Evolutionary conservation across 2,888 invertebrate species (phyloP), one percentile per base, ranked within the genome.

Genomic region (Troglohyphantes excavatus): DNA sequence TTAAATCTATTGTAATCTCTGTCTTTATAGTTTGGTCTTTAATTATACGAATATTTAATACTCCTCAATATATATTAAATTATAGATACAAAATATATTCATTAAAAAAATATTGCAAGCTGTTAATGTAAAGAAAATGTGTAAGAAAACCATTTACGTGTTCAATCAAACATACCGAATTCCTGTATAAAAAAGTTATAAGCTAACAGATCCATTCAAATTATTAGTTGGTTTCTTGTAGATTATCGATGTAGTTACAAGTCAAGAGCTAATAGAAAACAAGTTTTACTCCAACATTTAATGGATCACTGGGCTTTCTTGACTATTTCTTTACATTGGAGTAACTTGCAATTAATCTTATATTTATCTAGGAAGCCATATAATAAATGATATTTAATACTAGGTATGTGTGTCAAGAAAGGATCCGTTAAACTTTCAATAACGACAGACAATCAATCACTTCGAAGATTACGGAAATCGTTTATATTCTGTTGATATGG

Each of bases 291-390:
- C 33, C 33, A 33, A 13, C n/a, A 13, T 53, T 53, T 53, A 53
- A 53, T 53, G n/a, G 53, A 53, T 53, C 53, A 53, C 17, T 53
- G 17, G 53, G 17, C 33, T n/a, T 17, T 53, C n/a, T 53, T n/a
- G n/a, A 53, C 53, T 53, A n/a, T 53, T 53, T 53, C 53, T 53
- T 53, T 53, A n/a, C 53, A 53, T 53, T 53, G n/a, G 53, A 53
- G 53, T 11, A 7, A 53, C 17, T n/a, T 17, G 53, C n/a, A 53
- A 53, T 53, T 53, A 53, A 53, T 53, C 53, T 53, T 53, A 53
- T 53, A 53, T 53, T 53, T 53, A 53, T 53, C 53, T n/a, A 53
- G 53, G n/a, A 53, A 53, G 53, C n/a, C 53, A 5, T 53, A n/a
- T 17, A n/a, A 53, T 53, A 53, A 53, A 53, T 53, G 53, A n/a